phyloP scores from a whole-genome alignment of 2,113 vertebrate species.

The Archilochus colubris region DNA sequence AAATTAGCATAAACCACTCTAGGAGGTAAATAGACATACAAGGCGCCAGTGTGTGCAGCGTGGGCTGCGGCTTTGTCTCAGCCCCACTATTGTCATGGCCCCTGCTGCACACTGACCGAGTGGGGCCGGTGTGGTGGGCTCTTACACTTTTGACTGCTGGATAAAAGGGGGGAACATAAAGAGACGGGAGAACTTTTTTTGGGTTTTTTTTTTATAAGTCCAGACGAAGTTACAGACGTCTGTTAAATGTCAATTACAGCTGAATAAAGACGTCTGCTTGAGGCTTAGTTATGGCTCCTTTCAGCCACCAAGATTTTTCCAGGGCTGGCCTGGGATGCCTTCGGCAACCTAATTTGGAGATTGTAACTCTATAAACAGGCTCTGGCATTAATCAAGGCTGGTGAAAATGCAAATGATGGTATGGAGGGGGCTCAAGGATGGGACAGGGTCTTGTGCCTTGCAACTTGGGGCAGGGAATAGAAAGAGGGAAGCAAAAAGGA shows the following conservation, averaged over 20 bases:
- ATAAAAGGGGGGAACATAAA: conserved; percentile 78
- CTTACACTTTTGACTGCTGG: conserved; percentile 76
- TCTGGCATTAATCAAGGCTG: conserved; percentile 63
- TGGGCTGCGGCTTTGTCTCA: conserved; percentile 75
- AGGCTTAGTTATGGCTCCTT: conserved; percentile 75
- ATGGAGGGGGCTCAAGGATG: background rate
- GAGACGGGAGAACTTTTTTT: conserved; percentile 69
- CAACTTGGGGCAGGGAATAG: conserved; percentile 10
- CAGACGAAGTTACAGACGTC: conserved; percentile 79
- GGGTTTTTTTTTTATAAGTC: conserved; percentile 63
- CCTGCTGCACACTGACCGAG: conserved; percentile 71
- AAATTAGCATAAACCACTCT: conserved; percentile 77
- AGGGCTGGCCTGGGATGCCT: conserved; percentile 66
- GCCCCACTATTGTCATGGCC: conserved; percentile 73
- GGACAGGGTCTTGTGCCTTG: background rate
- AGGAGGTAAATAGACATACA: conserved; percentile 78
- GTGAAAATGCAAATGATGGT: conserved; percentile 67
- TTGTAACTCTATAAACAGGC: conserved; percentile 74
- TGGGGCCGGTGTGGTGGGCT: conserved; percentile 71
- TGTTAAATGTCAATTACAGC: conserved; percentile 81
- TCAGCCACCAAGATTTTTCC: conserved; percentile 71
- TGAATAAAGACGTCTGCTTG: conserved; percentile 81
- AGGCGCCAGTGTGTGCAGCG: conserved; percentile 69
- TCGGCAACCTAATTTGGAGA: conserved; percentile 74
- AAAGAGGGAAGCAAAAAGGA: background rate